Base-by-base conservation (phyloP, 1,140 invertebrate genomes). In the Drosophila erecta region DNA sequence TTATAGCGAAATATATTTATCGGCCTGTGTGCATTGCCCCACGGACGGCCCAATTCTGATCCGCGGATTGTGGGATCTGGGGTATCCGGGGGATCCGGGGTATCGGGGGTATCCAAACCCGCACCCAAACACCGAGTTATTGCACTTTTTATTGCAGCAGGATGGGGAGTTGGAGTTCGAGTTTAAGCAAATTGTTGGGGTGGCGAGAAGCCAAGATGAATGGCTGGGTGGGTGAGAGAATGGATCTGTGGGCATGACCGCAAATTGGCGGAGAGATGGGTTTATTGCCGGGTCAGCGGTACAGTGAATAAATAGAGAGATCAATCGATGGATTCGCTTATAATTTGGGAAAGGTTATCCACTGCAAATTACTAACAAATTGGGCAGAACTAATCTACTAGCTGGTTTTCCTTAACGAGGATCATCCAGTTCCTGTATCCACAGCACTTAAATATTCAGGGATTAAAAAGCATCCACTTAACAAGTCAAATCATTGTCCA, bases 1-100 rank as follows among this genome's bases (percentile, higher is more conserved):
- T 84, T 73, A 84, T 71, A 55, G 37, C 44, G 62, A 81, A 73
- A 77, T 69, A 81, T 75, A 81, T 75, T 64, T 57, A 64, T 78
- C 57, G 62, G 59, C 14, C 57, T 62, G 69, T 74, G 71, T 72
- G 67, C 69, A 54, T 40, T 41, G 53, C 11, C 33, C 55, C 30
- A 38, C 22, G 15, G 57, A 53, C 70, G 64, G 62, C 72, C 72
- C 72, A 75, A 76, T 75, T 76, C 71, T 7, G 37, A 50, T 35
- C 50, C 33, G 54, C 37, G 33, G 30, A 41, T 53, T 10, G 41
- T 8, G 30, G 30, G 2, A 30, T 30, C 27, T 2, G 1, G 8
- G 27, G 27, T 8, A 30, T 30, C 30, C 7, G 30, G 30, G 30
- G 17, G 0, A 17, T 17, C 17, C 0, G 17, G 30, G 30, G 30